Evolutionary conservation across 2,797 vertebrate genomes (phyloP).

Genomic region (Arrhamphus sclerolepis): DNA sequence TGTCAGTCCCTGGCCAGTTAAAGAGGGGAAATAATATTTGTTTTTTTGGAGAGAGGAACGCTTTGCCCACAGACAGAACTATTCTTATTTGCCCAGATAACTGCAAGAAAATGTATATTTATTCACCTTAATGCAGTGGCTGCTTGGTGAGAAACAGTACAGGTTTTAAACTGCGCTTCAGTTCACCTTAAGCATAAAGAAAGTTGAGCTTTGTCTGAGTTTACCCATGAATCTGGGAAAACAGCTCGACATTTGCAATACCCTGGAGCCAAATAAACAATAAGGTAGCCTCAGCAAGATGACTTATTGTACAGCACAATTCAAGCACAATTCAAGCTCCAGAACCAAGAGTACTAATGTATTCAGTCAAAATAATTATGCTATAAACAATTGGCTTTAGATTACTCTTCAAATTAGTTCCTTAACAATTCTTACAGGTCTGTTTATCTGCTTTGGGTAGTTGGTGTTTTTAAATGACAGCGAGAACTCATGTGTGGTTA

Average conservation of each 20-base stretch:
- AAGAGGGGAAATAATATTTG: slow-evolving; percentile 66
- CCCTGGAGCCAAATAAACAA: slow-evolving; percentile 29
- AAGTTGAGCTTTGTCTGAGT: no score
- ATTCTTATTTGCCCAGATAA: slow-evolving; percentile 62
- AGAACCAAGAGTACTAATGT: slow-evolving; percentile 44
- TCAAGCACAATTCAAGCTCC: slow-evolving; percentile 25
- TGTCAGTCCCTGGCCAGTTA: slow-evolving; percentile 58
- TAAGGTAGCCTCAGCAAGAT: slow-evolving; percentile 18
- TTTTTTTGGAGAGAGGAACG: slow-evolving; percentile 47
- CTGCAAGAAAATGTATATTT: slow-evolving; percentile 33
- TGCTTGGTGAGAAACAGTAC: slow-evolving; percentile 21
- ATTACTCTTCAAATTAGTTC: slow-evolving; percentile 43
- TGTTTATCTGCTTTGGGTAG: slow-evolving; percentile 56
- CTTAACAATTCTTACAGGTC: slow-evolving; percentile 27
- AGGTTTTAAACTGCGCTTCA: slow-evolving; percentile 8
- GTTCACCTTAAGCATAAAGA: slow-evolving; percentile 11
- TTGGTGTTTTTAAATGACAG: slow-evolving; percentile 73
- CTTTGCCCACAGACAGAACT: slow-evolving; percentile 39
- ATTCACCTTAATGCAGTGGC: slow-evolving; percentile 35
- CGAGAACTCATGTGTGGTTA: slow-evolving; percentile 70
- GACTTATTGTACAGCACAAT: slow-evolving; percentile 34
- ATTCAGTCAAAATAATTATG: slow-evolving; percentile 8
- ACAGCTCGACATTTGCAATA: slow-evolving; percentile 4
- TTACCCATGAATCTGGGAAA: background rate
- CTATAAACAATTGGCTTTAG: slow-evolving; percentile 31